A percentile compares a stretch with the other conserved stretches of the same genome.
Conservation (phyloP, 2,797 vertebrate genomes). For the Falco biarmicus region DNA sequence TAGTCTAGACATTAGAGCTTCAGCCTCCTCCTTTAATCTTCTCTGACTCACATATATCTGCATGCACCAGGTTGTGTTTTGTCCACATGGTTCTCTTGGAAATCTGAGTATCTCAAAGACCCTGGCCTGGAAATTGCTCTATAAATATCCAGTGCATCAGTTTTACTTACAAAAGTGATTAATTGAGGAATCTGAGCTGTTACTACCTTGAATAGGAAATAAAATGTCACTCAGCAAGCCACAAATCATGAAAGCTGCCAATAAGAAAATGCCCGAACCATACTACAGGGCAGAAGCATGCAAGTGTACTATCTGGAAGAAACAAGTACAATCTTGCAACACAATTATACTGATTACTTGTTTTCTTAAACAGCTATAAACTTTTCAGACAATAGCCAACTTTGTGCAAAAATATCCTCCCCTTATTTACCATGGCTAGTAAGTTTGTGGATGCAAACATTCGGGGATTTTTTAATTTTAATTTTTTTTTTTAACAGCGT, state of each 20-base stretch:
- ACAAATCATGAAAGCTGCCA: constrained; percentile 1
- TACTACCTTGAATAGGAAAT: constrained; percentile 34
- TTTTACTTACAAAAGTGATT: constrained; percentile 40
- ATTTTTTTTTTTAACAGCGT: neutral
- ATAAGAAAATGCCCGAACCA: neutral
- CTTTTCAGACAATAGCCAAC: neutral
- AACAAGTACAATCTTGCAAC: neutral
- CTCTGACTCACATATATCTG: neutral
- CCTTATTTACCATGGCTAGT: neutral
- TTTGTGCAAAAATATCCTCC: neutral
- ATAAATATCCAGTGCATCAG: neutral
- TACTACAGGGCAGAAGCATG: neutral
- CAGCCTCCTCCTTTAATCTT: constrained; percentile 16
- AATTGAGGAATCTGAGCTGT: constrained; percentile 15
- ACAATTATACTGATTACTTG: neutral
- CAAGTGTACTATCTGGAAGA: neutral
- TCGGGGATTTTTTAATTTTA: neutral
- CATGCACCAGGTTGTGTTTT: neutral
- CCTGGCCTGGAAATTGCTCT: neutral
- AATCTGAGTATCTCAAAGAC: neutral
- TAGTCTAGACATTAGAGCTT: constrained; percentile 36
- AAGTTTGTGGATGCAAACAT: neutral
- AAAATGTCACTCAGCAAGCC: constrained; percentile 17
- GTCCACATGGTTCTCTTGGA: neutral
- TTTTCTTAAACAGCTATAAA: neutral